A percentile compares a stretch with the other conserved stretches of the same genome.
Evolutionary conservation across 2,888 invertebrate genomes (phyloP).

Genomic region (Agrotis ipsilon): DNA sequence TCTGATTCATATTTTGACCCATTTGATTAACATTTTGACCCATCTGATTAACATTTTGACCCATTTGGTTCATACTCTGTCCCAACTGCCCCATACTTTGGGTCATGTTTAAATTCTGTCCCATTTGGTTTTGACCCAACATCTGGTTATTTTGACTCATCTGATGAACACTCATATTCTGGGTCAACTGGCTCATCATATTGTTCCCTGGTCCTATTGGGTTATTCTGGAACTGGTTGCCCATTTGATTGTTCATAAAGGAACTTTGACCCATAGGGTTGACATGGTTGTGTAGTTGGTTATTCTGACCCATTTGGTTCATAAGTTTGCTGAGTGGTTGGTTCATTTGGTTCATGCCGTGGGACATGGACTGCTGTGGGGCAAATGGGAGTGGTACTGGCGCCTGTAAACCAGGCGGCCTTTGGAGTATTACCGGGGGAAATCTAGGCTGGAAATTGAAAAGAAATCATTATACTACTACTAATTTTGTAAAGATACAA

Average conservation of each 20-base stretch:
- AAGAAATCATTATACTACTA: neutral
- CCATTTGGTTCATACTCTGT: constrained; percentile 70
- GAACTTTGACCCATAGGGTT: constrained; percentile 61
- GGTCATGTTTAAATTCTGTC: constrained; percentile 71
- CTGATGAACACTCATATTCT: constrained; percentile 64
- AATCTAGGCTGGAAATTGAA: constrained; percentile 83
- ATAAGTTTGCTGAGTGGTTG: constrained; percentile 79
- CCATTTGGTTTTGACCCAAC: constrained; percentile 69
- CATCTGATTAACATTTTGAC: constrained; percentile 65
- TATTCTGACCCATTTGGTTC: constrained; percentile 72
- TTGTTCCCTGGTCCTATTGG: constrained; percentile 66
- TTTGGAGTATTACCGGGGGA: constrained; percentile 86
- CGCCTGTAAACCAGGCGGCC: constrained; percentile 85
- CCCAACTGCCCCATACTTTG: constrained; percentile 72
- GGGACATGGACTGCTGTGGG: constrained; percentile 79
- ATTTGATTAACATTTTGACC: constrained; percentile 66
- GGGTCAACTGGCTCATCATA: constrained; percentile 66
- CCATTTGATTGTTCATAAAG: constrained; percentile 73
- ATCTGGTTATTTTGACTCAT: constrained; percentile 73
- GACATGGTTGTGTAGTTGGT: constrained; percentile 72
- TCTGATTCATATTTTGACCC: constrained; percentile 70
- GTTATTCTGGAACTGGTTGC: constrained; percentile 61
- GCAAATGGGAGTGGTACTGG: constrained; percentile 86
- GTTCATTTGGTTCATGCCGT: constrained; percentile 77
- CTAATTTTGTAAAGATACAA: too few species aligned